These are phyloP conservation scores for Deilephila elpenor DNA, from an alignment of 2,888 invertebrate genomes.

Conservation along the genomic window DNA sequence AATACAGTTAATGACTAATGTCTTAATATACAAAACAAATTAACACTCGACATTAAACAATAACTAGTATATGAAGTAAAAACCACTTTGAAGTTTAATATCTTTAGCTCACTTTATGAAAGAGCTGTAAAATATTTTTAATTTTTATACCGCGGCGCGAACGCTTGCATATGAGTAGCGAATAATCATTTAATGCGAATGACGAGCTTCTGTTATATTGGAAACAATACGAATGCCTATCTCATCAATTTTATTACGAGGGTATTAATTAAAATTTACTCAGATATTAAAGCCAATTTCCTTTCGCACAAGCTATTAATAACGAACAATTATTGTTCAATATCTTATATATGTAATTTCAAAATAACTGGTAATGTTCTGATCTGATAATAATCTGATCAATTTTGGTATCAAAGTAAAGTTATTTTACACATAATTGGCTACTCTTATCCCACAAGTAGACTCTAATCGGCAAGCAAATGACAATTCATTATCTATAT, in stretches of 20 bases:
- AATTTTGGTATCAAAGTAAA: neutral
- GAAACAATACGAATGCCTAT: neutral
- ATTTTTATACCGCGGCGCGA: neutral
- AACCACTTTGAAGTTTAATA: constrained; percentile 18
- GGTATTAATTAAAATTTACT: neutral
- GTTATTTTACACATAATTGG: no score
- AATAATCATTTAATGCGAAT: neutral
- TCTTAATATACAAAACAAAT: neutral
- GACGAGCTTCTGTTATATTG: neutral
- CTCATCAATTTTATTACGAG: neutral
- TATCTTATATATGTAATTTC: neutral
- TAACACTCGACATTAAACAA: constrained; percentile 5
- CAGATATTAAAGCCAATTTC: neutral
- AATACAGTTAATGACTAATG: neutral
- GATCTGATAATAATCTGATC: neutral
- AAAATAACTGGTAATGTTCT: neutral
- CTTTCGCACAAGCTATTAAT: neutral
- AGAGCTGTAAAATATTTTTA: neutral
- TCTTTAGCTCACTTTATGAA: constrained; percentile 9
- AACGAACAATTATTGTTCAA: neutral
- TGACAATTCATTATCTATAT: no score
- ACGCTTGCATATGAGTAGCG: neutral
- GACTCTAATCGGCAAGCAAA: no score
- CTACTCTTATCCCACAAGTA: no score
- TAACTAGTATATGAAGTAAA: neutral